Evolutionary conservation across 2,113 vertebrate species (phyloP), one percentile per base, ranked within the genome.

Genomic region (Hipposideros armiger): DNA sequence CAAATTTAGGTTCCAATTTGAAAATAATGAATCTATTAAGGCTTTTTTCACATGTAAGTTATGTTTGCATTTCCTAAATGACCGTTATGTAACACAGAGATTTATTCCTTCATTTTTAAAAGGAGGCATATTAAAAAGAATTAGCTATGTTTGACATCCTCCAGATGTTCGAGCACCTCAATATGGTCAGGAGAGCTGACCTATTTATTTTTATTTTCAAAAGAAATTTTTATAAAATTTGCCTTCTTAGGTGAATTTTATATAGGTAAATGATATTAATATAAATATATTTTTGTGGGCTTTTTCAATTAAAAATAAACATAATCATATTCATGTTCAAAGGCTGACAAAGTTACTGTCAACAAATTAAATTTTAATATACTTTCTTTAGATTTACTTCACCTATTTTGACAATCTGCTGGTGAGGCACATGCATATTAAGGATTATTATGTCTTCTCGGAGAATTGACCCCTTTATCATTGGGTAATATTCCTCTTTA

Each of bases 321-420:
- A 60, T 62, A 58, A 50, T 52, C 30, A 22, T 50, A 5, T 67
- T 73, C 24, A 69, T 74, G 2, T 5, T 72, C 3, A 74, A 72
- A 89, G 5, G 4, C 14, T 90, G 32, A 36, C 16, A 70, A 82
- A 81, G 17, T 40, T 77, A 73, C 40, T 74, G 3, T 64, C 52
- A 76, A 26, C 32, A 80, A 91, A 84, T 54, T 81, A 62, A 28
- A 42, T 90, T 78, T 86, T 56, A 89, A 58, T 72, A 28, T 81
- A 16, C 28, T 40, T 42, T 69, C 11, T 54, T 87, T 60, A 70
- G 13, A 64, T 64, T 80, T 42, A 92, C 7, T 7, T 78, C 10
- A 40, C 16, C 22, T 90, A 28, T 54, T 67, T 77, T 76, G 22
- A 69, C 17, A 15, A 15, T 54, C 83, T 54, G 2, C 32, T 67